These are phyloP conservation scores for Pristionchus japonicus DNA, from an alignment of 2,888 invertebrate genomes.

Conservation along the genomic window DNA sequence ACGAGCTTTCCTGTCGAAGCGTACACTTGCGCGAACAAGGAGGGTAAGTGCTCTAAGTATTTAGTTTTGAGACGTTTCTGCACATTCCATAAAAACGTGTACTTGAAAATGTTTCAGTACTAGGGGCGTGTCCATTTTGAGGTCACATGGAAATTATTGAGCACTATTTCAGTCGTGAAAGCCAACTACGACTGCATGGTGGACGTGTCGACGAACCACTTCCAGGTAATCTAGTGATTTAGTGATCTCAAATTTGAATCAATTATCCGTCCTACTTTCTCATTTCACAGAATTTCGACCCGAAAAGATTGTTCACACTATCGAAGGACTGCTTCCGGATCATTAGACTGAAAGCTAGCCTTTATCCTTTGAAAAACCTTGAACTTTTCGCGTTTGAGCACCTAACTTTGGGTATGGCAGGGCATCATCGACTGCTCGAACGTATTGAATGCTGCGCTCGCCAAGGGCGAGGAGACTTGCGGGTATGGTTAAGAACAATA, in stretches of 20 bases:
- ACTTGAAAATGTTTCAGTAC: no score
- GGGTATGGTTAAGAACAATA: neutral
- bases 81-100: no score
- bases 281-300: no score
- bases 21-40: constrained; percentile 19
- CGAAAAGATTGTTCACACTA: no score
- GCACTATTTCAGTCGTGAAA: neutral
- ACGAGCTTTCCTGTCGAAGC: neutral
- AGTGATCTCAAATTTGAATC: neutral
- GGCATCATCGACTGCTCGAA: constrained; percentile 22
- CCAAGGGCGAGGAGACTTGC: neutral
- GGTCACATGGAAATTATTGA: no score
- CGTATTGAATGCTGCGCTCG: neutral
- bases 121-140: no score
- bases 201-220: constrained; percentile 23
- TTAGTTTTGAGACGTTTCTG: no score
- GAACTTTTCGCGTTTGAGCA: no score
- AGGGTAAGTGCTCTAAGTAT: neutral
- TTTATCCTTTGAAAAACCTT: no score
- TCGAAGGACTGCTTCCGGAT: no score
- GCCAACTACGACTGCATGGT: constrained; percentile 23
- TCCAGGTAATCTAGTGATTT: neutral
- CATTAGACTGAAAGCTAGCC: no score
- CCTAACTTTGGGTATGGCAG: neutral
- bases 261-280: no score